These are phyloP conservation scores for Drosophila insularis DNA, from an alignment of 1,140 invertebrate species.

Conservation along the genomic window DNA sequence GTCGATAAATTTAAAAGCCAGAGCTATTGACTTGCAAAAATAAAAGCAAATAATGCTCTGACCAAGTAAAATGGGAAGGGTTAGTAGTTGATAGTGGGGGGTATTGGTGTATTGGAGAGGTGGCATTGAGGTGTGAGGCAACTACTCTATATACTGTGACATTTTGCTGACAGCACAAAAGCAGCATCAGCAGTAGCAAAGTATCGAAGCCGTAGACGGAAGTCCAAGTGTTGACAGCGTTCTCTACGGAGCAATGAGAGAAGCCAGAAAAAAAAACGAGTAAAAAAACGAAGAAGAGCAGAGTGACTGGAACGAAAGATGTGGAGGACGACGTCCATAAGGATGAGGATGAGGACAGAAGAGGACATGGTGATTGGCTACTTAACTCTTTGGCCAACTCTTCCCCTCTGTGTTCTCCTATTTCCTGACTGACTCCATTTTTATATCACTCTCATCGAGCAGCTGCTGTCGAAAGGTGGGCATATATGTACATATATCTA, in stretches of 20 bases:
- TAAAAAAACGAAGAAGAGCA: not conserved
- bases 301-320: conserved; percentile 3
- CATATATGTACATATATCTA: not conserved
- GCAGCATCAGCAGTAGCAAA: conserved; percentile 33
- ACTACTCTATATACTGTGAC: conserved; percentile 58
- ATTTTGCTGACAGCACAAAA: conserved; percentile 75
- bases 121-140: conserved; percentile 23
- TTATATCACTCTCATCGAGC: not conserved
- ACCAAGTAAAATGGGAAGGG: conserved; percentile 37
- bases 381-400: conserved; percentile 69
- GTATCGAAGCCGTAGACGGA: conserved; percentile 41
- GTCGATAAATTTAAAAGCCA: conserved; percentile 80
- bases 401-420: conserved; percentile 32
- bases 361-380: conserved; percentile 57
- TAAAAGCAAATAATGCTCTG: conserved; percentile 75
- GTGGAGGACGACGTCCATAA: not conserved
- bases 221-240: conserved; percentile 77
- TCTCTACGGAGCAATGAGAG: conserved; percentile 55
- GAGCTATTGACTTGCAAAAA: conserved; percentile 78
- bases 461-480: not conserved
- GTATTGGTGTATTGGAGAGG: conserved; percentile 43
- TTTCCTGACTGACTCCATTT: not conserved
- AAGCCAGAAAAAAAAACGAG: conserved; percentile 12
- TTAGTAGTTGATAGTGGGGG: conserved; percentile 3
- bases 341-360: conserved; percentile 2